A percentile compares a stretch with the other conserved stretches of the same genome.
Conservation (phyloP, 2,888 invertebrate genomes). For the Omphaloscelis lunosa region DNA sequence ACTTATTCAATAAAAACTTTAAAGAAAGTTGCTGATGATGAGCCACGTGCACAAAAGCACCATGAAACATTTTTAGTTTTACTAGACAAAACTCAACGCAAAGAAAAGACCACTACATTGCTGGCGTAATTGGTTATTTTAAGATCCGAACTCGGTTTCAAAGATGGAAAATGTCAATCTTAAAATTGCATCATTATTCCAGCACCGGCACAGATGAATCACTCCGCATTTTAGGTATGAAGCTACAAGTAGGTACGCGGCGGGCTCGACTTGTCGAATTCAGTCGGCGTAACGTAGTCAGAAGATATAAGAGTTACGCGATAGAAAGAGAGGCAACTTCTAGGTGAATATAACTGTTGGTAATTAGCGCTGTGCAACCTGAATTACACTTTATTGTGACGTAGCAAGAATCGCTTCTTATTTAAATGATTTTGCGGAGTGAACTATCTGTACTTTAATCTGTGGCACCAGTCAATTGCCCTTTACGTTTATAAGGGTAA, state of each 20-base stretch:
- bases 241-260: too few species aligned
- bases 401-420: too few species aligned
- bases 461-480: constrained; percentile 16
- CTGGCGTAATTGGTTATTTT: constrained; percentile 20
- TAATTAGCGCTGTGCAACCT: too few species aligned
- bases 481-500: constrained; percentile 11
- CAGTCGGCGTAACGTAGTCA: too few species aligned
- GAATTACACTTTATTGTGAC: too few species aligned
- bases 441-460: too few species aligned
- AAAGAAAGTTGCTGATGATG: neutral
- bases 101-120: neutral
- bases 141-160: constrained; percentile 16
- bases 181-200: constrained; percentile 22
- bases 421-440: too few species aligned
- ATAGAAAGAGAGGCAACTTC: too few species aligned
- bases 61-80: neutral
- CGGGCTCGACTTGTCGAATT: too few species aligned
- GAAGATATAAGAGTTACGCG: too few species aligned
- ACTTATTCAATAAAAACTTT: neutral
- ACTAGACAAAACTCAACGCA: neutral
- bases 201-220: neutral
- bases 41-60: neutral
- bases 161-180: constrained; percentile 33
- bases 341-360: too few species aligned
- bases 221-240: too few species aligned